These are phyloP conservation scores for Gulo gulo DNA, from an alignment of 2,113 vertebrate species.

Conservation along the genomic window DNA sequence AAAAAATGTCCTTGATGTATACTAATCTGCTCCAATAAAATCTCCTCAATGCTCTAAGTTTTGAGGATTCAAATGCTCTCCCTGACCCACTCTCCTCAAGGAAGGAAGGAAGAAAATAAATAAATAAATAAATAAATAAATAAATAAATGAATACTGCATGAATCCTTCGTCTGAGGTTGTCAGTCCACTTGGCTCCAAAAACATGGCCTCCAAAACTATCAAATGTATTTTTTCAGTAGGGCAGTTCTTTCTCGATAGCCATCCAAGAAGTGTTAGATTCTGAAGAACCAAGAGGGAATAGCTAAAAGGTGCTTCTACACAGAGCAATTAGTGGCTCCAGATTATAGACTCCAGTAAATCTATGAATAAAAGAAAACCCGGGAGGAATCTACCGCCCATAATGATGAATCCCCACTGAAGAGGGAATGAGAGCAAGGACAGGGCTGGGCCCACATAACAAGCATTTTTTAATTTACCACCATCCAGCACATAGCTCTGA, in stretches of 20 bases:
- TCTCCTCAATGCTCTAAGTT: neutral
- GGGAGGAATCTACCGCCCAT: neutral
- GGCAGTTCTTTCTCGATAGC: conserved; percentile 34
- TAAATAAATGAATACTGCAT: neutral
- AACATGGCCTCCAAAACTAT: conserved; percentile 22
- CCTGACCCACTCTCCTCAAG: neutral
- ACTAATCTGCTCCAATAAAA: neutral
- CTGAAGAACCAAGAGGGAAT: neutral
- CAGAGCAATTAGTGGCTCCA: neutral
- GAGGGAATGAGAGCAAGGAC: neutral
- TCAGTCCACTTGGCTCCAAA: conserved; percentile 26
- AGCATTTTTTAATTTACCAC: neutral
- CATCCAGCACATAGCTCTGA: neutral
- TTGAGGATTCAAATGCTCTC: neutral
- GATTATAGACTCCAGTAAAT: neutral
- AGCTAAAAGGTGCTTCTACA: neutral
- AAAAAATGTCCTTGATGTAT: neutral
- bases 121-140: neutral
- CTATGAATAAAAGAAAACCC: conserved; percentile 43
- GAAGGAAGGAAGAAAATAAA: neutral
- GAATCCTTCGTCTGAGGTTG: neutral
- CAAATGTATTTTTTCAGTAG: neutral
- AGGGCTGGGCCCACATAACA: neutral
- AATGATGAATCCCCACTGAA: neutral
- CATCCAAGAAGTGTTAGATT: neutral